Conservation (phyloP, 2,888 invertebrate species). For the Hydropsyche betteni region DNA sequence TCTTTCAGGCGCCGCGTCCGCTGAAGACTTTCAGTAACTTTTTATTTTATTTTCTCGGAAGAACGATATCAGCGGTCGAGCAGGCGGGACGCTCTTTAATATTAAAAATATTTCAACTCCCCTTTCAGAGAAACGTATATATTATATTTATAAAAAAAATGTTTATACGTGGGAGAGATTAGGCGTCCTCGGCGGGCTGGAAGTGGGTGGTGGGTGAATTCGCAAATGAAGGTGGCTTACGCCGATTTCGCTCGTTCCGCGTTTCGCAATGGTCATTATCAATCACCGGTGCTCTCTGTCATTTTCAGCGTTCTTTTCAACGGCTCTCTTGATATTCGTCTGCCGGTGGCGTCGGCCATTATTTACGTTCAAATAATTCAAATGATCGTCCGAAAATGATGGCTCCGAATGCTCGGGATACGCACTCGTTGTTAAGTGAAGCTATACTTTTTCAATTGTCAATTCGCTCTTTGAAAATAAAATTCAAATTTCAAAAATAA, state of each 20-base stretch:
- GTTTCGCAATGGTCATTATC: conserved; percentile 51
- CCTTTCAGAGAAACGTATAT: not conserved
- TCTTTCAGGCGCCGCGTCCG: conserved; percentile 23
- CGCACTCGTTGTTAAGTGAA: not conserved
- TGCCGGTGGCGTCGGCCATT: conserved; percentile 35
- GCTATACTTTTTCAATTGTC: not conserved
- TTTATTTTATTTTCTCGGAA: conserved; percentile 24
- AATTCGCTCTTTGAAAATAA: not conserved
- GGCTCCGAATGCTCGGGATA: not conserved
- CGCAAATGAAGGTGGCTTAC: conserved; percentile 47
- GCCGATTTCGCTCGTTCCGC: conserved; percentile 39
- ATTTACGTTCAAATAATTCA: conserved; percentile 37
- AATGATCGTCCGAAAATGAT: conserved; percentile 19
- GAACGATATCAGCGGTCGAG: conserved; percentile 45
- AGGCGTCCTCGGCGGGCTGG: conserved; percentile 24
- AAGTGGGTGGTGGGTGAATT: not conserved
- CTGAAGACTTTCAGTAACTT: conserved; percentile 35
- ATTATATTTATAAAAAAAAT: too few relatives aligned
- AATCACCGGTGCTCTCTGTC: conserved; percentile 51
- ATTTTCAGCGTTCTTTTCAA: conserved; percentile 43
- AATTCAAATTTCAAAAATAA: too few relatives aligned
- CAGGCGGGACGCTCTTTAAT: conserved; percentile 36
- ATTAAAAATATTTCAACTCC: conserved; percentile 44
- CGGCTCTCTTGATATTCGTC: conserved; percentile 32
- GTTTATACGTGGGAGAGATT: conserved; percentile 15